Base-by-base conservation (phyloP, 2,113 vertebrate species). In the Drymodes brunneopygia region DNA sequence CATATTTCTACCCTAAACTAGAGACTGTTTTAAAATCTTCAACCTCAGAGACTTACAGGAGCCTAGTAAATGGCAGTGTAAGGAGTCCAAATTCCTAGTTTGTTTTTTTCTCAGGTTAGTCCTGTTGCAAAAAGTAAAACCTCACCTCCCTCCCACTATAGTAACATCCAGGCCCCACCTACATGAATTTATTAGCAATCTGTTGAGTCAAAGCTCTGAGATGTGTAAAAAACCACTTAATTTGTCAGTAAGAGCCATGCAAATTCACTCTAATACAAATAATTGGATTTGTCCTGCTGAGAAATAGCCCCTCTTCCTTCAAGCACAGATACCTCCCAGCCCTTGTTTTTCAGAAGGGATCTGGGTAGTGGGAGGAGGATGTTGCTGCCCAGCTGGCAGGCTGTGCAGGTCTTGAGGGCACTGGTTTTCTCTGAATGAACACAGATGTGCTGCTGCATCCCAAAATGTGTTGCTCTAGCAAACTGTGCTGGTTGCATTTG, bases 181-280 rank as follows among this genome's bases (percentile, higher is more conserved):
- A 81, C 69, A 11, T 79, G 48, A 35, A 74, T 74, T 71, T 79
- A 50, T 79, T 58, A 51, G 27, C 60, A 79, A 80, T 79, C 86
- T 97, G 75, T 90, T 90, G 64, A 81, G 91, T 88, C 64, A 77
- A 56, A 83, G 40, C 67, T 86, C 88, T 73, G 47, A n/a, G 31
- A 74, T 78, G 38, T 45, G 65, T 56, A 83, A 71, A 86, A 85
- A 95, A 88, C 70, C 36, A 42, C 67, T 86, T 91, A 40, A 33
- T 88, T 79, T 94, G 79, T 88, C 77, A 86, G 67, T 51, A 66
- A 90, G 33, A 85, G n/a, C 60, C 5, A 1, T 86, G 70, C 33
- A 74, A 81, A 78, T 86, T 44, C 44, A 27, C 51, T 70, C 17
- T 78, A 74, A 90, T 86, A 60, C 67, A 62, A 83, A 53, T 83